These are phyloP conservation scores for Pseudochirops cupreus DNA, from an alignment of 2,797 vertebrate species.

Conservation along the genomic window DNA sequence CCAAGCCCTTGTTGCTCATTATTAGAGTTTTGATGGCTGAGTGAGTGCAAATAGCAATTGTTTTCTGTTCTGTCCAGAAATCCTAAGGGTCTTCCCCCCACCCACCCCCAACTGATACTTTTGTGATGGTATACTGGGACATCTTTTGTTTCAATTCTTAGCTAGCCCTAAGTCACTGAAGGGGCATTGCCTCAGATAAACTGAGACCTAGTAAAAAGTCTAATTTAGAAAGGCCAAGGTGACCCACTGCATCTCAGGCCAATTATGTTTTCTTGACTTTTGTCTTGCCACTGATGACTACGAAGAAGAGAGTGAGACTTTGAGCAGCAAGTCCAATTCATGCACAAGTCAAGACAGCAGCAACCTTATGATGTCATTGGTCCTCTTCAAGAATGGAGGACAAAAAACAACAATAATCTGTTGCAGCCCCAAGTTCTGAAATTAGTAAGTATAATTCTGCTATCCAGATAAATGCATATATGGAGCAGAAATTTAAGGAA, in stretches of 20 bases:
- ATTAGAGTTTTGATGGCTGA: not conserved
- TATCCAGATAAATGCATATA: constrained; percentile 45
- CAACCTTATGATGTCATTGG: too few species aligned
- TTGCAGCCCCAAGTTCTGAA: constrained; percentile 19
- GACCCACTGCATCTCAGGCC: not conserved
- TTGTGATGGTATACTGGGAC: not conserved
- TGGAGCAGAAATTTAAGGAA: constrained; percentile 64
- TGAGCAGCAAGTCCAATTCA: not conserved
- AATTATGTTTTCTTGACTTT: not conserved
- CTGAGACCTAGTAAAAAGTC: not conserved
- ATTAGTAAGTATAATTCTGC: constrained; percentile 56
- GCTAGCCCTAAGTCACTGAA: not conserved
- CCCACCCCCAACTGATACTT: too few species aligned
- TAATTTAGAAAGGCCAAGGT: not conserved
- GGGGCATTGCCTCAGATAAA: not conserved
- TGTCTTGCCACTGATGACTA: not conserved
- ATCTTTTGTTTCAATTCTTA: not conserved
- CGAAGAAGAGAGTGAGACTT: not conserved
- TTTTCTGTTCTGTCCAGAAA: too few species aligned
- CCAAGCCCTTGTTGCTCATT: not conserved
- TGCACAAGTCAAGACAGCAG: not conserved
- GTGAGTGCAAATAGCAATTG: too few species aligned
- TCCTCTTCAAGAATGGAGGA: not conserved
- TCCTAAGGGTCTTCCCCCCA: not conserved
- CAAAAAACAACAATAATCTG: not conserved